phyloP scores from a whole-genome alignment of 2,113 vertebrate genomes.

The Hiodon alosoides region DNA sequence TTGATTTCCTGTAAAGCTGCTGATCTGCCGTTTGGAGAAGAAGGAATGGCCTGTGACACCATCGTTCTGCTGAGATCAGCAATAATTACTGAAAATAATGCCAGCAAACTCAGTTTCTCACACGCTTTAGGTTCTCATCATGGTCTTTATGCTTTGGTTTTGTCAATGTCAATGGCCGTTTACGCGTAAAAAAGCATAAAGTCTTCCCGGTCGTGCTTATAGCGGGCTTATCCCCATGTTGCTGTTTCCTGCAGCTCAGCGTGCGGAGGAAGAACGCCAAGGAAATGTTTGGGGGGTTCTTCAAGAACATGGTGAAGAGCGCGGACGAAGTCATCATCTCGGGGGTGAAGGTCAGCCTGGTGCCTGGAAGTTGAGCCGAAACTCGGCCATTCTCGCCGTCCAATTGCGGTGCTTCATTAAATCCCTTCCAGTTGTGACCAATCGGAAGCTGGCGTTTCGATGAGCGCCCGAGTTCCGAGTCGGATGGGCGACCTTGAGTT shows the following conservation, averaged over 20 bases:
- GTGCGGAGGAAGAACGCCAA: slow-evolving; percentile 94
- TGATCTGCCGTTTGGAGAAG: slow-evolving; percentile 40
- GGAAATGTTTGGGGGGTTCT: slow-evolving; percentile 94
- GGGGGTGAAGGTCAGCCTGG: slow-evolving; percentile 77
- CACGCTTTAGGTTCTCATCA: too few relatives aligned
- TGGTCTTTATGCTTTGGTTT: too few relatives aligned
- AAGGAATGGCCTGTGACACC: slow-evolving; percentile 38
- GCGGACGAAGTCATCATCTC: slow-evolving; percentile 94
- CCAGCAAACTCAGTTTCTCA: background rate
- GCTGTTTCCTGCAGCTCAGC: slow-evolving; percentile 66
- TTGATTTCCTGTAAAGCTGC: slow-evolving; percentile 33
- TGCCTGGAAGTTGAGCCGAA: too few relatives aligned
- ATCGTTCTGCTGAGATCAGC: slow-evolving; percentile 59
- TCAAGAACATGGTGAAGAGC: slow-evolving; percentile 89
- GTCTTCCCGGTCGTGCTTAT: too few relatives aligned
- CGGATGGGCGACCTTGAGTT: background rate
- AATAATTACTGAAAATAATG: slow-evolving; percentile 34
- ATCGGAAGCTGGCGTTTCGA: too few relatives aligned
- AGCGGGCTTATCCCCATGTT: too few relatives aligned
- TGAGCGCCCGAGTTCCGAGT: background rate
- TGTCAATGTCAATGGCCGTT: too few relatives aligned
- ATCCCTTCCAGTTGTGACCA: too few relatives aligned
- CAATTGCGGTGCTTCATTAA: too few relatives aligned
- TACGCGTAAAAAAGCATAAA: too few relatives aligned
- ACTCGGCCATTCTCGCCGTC: too few relatives aligned